Evolutionary conservation across 2,113 vertebrate genomes (phyloP), one percentile per base, ranked within the genome.

Genomic region (Hiodon alosoides): DNA sequence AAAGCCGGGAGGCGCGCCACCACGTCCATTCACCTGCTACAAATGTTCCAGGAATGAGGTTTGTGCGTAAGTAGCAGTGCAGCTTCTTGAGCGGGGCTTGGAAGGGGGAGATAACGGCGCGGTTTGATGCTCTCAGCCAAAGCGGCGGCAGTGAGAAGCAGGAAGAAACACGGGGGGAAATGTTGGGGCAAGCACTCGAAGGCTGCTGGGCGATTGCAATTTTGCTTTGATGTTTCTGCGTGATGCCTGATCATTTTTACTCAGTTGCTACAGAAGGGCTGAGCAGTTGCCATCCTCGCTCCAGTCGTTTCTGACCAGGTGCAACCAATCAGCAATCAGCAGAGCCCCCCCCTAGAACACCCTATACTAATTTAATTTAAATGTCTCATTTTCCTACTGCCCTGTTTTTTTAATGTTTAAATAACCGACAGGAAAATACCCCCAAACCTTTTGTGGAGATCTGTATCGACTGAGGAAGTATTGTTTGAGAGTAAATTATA

Each of bases 241-340:
- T 68, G 50, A 51, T 6, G 5, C 7, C 6, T 17, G 7, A 3
- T 4, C 13, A 16, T 46, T 68, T 57, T 62, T 62, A n/a, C 59
- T 72, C 58, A 51, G 57, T 8, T n/a, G 58, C 58, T 17, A 51
- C n/a, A n/a, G n/a, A 51, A 16, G 31, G 71, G 58, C 47, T 13
- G 6, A 7, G 73, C 48, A 6, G 79, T 77, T 66, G 14, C 77
- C 3, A 79, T 80, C 79, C 76, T 69, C 78, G 82, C 85, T 86
- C 79, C 83, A 55, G 78, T 68, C 82, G 77, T 78, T 79, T 17
- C 82, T 73, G 74, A 82, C 85, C 68, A 53, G 81, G 80, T 87
- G 87, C 81, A 86, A 84, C 85, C 88, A 90, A 90, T 91, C 91
- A 89, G 88, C 89, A 91, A 91, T 92, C 91, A 91, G 86, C 78